Base-by-base conservation (phyloP, 2,888 invertebrate species). In the Andrena chrysosceles region DNA sequence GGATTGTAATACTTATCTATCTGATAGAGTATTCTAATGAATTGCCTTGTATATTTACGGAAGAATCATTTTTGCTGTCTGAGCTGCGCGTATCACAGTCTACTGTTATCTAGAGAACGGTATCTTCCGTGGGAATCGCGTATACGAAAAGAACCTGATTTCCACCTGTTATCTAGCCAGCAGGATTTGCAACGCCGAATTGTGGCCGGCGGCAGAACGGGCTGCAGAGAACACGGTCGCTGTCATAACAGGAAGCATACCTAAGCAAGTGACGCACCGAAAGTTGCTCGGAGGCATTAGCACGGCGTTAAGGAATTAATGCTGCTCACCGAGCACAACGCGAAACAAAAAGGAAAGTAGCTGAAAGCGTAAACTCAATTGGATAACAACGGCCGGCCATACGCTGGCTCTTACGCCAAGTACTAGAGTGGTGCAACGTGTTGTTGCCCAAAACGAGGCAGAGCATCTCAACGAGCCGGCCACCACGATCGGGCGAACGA, bases 331-430 rank as follows among this genome's bases (percentile, higher is more conserved):
- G 78, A 88, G 90, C 89, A 84, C 87, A 84, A 89, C 87, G 89
- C 84, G 90, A 88, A 89, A 88, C 89, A 89, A 89, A 89, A 87
- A 90, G 88, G 90, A 92, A 91, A 93, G 91, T 90, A 89, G 85
- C 85, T 84, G 91, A 93, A 92, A 92, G 92, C 90, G 92, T 92
- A 91, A 92, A 91, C 83, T 88, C 84, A 92, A 91, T 92, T 91
- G 90, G 85, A 91, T 92, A 92, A 92, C 87, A 91, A 92, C 87
- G 78, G 64, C 67, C 77, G 76, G 73, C 85, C 78, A 73, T 81
- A 71, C 71, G 80, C 60, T 68, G 26, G 20, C 56, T 81, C 85
- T 90, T 85, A 86, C 87, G 80, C 77, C 62, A 76, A 23, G 59
- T 54, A 60, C 77, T 35, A 49, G 59, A 70, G 66, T 59, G 66